Base-by-base conservation (phyloP, 2,113 vertebrate species). In the Protobothrops flavoviridis region DNA sequence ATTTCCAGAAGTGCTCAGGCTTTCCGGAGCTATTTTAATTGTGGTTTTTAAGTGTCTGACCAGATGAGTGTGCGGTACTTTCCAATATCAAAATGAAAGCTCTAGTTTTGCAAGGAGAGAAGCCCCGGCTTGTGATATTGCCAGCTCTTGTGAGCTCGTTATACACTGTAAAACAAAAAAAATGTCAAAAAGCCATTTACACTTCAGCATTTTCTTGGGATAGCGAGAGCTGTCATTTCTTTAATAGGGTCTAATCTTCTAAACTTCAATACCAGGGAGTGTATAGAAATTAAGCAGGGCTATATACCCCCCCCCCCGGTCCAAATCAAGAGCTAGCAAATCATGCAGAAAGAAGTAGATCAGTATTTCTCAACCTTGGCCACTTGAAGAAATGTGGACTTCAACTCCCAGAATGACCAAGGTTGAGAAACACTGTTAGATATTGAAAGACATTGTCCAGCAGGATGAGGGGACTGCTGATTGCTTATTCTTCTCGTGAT, bases 1-100 rank as follows among this genome's bases (percentile, higher is more conserved):
- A 52, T 92, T 94, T 64, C 93, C 92, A 87, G 94, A 95, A 97
- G 89, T 15, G 39, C 10, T 4, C 2, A 29, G 52, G 61, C n/a
- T 91, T 95, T 93, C 61, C 9, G 92, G 90, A 64, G 57, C 52
- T 94, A 64, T 43, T 91, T 15, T 74, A 91, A 91, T 29, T 93
- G 59, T 52, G 91, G 89, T 43, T 87, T 90, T 61, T n/a, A 87
- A 0, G 88, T 61, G 3, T 89, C 20, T 91, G 56, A 23, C 92
- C 88, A 61, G 8, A 94, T 91, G 95, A 95, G 94, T 94, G n/a
- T 11, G 39, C 17, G 8, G 95, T 93, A 91, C 87, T 93, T 95
- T 93, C 94, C 87, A 74, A 33, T 56, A 21, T 53, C 52, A 87
- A 90, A 59, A 74, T 48, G 85, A 93, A 33, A 90, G 92, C 17